Conservation (phyloP, 2,888 invertebrate species). For the Andrena minutula region DNA sequence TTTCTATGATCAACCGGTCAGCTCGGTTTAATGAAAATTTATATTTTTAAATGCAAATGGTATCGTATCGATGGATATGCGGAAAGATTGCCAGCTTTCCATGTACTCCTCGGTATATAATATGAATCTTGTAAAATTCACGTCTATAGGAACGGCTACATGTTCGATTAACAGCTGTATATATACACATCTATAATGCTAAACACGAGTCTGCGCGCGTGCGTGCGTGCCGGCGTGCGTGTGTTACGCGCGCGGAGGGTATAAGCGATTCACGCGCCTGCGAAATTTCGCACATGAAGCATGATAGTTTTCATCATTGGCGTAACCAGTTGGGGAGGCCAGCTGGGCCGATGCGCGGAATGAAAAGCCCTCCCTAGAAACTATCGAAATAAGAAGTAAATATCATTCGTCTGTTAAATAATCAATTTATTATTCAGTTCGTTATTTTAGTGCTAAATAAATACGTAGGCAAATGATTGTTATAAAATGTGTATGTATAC, state of each 20-base stretch:
- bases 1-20: slow-evolving; percentile 61
- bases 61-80: slow-evolving; percentile 59
- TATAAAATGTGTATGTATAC: too few relatives aligned
- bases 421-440: too few relatives aligned
- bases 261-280: slow-evolving; percentile 57
- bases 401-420: too few relatives aligned
- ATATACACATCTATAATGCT: slow-evolving; percentile 63
- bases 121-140: slow-evolving; percentile 59
- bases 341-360: too few relatives aligned
- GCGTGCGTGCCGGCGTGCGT: not conserved
- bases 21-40: slow-evolving; percentile 55
- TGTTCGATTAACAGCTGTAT: slow-evolving; percentile 60
- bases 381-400: too few relatives aligned
- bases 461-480: too few relatives aligned
- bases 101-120: slow-evolving; percentile 55
- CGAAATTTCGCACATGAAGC: slow-evolving; percentile 63
- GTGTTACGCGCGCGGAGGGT: not conserved
- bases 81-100: slow-evolving; percentile 56
- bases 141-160: slow-evolving; percentile 62
- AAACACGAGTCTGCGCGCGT: slow-evolving; percentile 44
- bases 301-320: slow-evolving; percentile 41
- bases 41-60: slow-evolving; percentile 71
- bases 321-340: too few relatives aligned
- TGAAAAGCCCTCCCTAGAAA: too few relatives aligned
- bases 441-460: too few relatives aligned